These are phyloP conservation scores for Dorcus parallelipipedus DNA, from an alignment of 2,888 invertebrate species.

Conservation along the genomic window DNA sequence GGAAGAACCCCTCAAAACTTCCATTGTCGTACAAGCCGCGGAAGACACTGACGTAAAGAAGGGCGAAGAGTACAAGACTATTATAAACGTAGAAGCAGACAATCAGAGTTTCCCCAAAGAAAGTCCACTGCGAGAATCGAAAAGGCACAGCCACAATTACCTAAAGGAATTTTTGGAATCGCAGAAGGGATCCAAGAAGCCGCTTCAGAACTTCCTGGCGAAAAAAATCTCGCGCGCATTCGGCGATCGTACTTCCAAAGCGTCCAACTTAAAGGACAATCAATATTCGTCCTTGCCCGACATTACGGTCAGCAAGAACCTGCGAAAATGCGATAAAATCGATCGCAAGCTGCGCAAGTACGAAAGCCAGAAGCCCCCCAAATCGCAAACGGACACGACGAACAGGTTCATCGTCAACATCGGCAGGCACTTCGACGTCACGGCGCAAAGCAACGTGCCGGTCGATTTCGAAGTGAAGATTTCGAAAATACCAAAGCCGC, in stretches of 20 bases:
- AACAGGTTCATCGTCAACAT: constrained; percentile 49
- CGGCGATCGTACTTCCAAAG: constrained; percentile 46
- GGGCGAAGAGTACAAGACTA: constrained; percentile 40
- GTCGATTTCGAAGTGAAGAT: constrained; percentile 49
- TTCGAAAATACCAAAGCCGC: constrained; percentile 43
- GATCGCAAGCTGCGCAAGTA: constrained; percentile 63
- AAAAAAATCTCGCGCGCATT: constrained; percentile 47
- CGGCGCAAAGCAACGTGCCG: constrained; percentile 39
- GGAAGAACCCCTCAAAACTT: constrained; percentile 27
- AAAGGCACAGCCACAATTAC: constrained; percentile 47
- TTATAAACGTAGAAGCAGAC: constrained; percentile 37
- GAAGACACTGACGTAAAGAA: constrained; percentile 16
- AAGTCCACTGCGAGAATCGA: constrained; percentile 33
- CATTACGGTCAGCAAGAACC: constrained; percentile 65
- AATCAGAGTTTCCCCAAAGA: constrained; percentile 19
- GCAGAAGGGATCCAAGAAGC: constrained; percentile 46
- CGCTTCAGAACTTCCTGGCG: constrained; percentile 46
- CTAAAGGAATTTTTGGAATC: constrained; percentile 45
- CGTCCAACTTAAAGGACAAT: constrained; percentile 56
- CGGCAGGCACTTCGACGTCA: constrained; percentile 47
- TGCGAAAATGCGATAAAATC: constrained; percentile 68
- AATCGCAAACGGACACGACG: constrained; percentile 26
- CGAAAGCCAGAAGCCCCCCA: constrained; percentile 32
- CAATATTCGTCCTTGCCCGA: constrained; percentile 71
- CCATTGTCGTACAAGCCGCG: constrained; percentile 33